phyloP scores from a whole-genome alignment of 2,113 vertebrate species.

The Ctenomys sociabilis region DNA sequence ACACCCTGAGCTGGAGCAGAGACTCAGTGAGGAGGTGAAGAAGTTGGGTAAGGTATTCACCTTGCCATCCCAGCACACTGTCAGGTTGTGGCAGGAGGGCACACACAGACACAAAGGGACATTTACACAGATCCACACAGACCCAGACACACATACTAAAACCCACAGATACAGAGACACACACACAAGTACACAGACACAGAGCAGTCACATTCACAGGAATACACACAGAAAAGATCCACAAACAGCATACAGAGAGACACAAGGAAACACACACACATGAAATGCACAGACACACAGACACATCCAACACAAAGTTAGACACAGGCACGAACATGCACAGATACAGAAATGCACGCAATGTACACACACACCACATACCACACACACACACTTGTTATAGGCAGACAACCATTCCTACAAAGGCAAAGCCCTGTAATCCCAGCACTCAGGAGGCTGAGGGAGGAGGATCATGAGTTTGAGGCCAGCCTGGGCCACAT shows the following conservation, averaged over 20 bases:
- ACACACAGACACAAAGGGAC: neutral
- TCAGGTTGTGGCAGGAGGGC: neutral
- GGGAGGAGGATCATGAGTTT: neutral
- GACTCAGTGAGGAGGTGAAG: conserved; percentile 3
- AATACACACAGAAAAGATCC: neutral
- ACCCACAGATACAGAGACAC: rapidly evolving
- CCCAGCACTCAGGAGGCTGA: neutral
- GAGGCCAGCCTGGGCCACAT: neutral
- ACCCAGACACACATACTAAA: rapidly evolving
- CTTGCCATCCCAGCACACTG: neutral
- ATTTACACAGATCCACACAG: rapidly evolving
- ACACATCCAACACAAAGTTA: neutral
- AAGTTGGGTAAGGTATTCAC: neutral
- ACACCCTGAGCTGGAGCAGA: no score
- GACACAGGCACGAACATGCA: neutral
- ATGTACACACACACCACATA: neutral
- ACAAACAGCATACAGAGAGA: neutral
- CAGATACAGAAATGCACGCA: neutral
- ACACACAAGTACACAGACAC: rapidly evolving
- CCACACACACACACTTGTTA: neutral
- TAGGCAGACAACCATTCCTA: neutral
- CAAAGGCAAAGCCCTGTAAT: neutral
- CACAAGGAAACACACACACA: neutral
- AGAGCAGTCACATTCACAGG: neutral
- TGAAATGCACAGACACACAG: neutral